These are phyloP conservation scores for Bemisia tabaci DNA, from an alignment of 1,140 invertebrate genomes.

Conservation along the genomic window DNA sequence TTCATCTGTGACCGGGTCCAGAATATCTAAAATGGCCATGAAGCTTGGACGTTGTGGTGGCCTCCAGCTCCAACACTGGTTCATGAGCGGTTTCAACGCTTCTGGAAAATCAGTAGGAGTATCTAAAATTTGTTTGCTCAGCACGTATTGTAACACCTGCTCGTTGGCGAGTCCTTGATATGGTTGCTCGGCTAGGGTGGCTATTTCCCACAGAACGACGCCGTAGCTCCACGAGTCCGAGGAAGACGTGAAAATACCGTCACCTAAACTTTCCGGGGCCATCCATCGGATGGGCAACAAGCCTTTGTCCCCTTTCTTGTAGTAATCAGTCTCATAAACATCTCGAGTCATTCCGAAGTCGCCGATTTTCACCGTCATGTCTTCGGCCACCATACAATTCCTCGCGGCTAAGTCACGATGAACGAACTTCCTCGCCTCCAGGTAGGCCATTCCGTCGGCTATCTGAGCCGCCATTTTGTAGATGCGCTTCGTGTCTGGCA, in stretches of 20 bases:
- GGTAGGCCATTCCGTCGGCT: slow-evolving; percentile 96
- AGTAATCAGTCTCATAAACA: slow-evolving; percentile 94
- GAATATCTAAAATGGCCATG: slow-evolving; percentile 51
- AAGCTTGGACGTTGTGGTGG: slow-evolving; percentile 68
- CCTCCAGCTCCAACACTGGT: slow-evolving; percentile 71
- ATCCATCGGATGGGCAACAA: slow-evolving; percentile 72
- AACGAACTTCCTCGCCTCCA: slow-evolving; percentile 86
- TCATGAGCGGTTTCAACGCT: slow-evolving; percentile 74
- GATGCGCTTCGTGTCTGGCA: slow-evolving; percentile 25
- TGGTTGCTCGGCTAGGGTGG: slow-evolving; percentile 92
- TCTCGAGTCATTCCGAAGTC: slow-evolving; percentile 93
- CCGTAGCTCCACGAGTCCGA: slow-evolving; percentile 97
- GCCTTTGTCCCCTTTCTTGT: slow-evolving; percentile 84
- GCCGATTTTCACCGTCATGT: slow-evolving; percentile 88
- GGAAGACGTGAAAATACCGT: slow-evolving; percentile 80
- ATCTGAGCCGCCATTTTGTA: slow-evolving; percentile 89
- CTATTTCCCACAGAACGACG: slow-evolving; percentile 96
- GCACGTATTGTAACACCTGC: slow-evolving; percentile 69
- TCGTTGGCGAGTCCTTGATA: slow-evolving; percentile 74
- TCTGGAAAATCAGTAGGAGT: slow-evolving; percentile 80
- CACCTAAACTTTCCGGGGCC: slow-evolving; percentile 90
- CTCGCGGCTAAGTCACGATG: slow-evolving; percentile 96
- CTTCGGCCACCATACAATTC: slow-evolving; percentile 89
- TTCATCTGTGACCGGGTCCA: slow-evolving; percentile 36
- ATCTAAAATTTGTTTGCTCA: slow-evolving; percentile 73